A percentile compares a stretch with the other conserved stretches of the same genome.
Evolutionary conservation across 2,888 invertebrate genomes (phyloP).

Genomic region (Kuschelorhynchus macadamiae): DNA sequence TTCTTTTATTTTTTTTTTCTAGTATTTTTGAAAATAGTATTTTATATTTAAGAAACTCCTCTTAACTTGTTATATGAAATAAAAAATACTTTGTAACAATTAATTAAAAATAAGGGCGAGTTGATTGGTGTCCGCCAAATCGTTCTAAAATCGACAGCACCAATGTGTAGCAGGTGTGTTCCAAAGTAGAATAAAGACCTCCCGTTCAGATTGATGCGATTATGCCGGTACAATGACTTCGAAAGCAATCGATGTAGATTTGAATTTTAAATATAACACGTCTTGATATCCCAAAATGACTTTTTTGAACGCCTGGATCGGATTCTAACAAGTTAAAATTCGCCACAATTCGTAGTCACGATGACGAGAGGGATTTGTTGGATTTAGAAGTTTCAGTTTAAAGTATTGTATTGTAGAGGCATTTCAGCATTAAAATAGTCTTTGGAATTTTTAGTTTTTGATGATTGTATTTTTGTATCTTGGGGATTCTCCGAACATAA

Average conservation of each 20-base stretch:
- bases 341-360: conserved; percentile 25
- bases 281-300: conserved; percentile 42
- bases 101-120: background rate
- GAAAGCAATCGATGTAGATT: conserved; percentile 44
- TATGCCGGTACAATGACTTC: conserved; percentile 37
- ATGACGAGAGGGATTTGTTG: conserved; percentile 16
- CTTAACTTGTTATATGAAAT: too few species aligned
- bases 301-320: conserved; percentile 27
- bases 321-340: conserved; percentile 36
- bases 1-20: too few species aligned
- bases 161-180: conserved; percentile 26
- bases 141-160: background rate
- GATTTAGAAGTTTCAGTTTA: background rate
- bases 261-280: conserved; percentile 48
- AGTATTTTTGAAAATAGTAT: too few species aligned
- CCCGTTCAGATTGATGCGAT: conserved; percentile 38
- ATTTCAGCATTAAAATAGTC: background rate
- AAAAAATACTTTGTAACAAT: too few species aligned
- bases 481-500: background rate
- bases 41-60: too few species aligned
- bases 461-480: too few species aligned
- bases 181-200: conserved; percentile 26
- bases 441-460: too few species aligned
- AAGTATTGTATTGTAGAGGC: background rate
- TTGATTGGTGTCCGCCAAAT: background rate